phyloP scores from a whole-genome alignment of 1,140 invertebrate species.

The Drosophila littoralis region DNA sequence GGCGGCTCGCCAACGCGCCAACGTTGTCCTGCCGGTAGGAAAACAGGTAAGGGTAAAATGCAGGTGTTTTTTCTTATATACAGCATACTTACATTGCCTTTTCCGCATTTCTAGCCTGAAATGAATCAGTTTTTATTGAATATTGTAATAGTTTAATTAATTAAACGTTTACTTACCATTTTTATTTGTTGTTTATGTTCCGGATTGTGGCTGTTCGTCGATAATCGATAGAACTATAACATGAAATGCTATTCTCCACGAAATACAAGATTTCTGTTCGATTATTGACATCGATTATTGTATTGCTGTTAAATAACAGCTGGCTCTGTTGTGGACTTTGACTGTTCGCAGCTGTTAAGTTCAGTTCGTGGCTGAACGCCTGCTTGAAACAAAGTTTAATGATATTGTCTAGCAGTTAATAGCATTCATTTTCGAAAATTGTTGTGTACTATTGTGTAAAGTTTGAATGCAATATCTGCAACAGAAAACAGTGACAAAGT shows the following conservation, averaged over 20 bases:
- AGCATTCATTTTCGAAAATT: no score
- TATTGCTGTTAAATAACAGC: conserved; percentile 11
- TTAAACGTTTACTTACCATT: conserved; percentile 62
- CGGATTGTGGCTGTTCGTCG: conserved; percentile 31
- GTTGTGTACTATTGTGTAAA: no score
- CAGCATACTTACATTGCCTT: conserved; percentile 91
- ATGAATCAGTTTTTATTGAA: conserved; percentile 11
- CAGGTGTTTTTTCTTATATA: no score
- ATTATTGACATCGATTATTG: conserved; percentile 4
- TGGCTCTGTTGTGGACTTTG: background rate
- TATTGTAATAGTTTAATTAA: conserved; percentile 15
- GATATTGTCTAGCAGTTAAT: no score
- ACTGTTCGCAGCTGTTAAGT: conserved; percentile 14
- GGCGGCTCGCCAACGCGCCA: conserved; percentile 97
- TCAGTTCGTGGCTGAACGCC: background rate
- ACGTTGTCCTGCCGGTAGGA: conserved; percentile 91
- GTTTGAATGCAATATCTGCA: background rate
- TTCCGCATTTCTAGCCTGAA: conserved; percentile 91
- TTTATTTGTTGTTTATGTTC: conserved; percentile 49
- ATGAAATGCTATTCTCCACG: conserved; percentile 19
- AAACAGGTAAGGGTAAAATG: background rate
- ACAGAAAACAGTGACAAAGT: background rate
- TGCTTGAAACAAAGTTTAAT: background rate
- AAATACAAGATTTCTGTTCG: background rate
- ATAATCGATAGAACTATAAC: background rate